Conservation (phyloP, 2,888 invertebrate genomes). For the Podabrus alpinus region DNA sequence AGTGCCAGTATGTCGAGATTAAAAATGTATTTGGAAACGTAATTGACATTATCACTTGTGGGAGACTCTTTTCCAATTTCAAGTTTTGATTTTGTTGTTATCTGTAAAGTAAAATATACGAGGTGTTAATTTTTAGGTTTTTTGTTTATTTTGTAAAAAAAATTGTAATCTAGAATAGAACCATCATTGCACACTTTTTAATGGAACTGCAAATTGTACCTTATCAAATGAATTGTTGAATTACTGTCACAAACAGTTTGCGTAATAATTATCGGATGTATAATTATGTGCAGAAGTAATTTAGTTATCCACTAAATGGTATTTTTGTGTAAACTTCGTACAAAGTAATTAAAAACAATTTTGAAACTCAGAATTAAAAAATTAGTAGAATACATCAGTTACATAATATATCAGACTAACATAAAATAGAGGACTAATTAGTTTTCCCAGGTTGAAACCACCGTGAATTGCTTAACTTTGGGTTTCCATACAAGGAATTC, state of each 20-base stretch:
- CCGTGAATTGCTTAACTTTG: no score
- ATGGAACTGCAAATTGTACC: not conserved
- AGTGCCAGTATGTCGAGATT: not conserved
- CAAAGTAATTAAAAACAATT: not conserved
- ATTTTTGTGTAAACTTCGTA: not conserved
- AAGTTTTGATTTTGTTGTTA: not conserved
- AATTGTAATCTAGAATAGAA: not conserved
- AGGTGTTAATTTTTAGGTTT: not conserved
- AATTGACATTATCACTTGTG: not conserved
- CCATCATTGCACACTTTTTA: not conserved
- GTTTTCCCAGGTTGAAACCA: no score
- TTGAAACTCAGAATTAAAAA: not conserved
- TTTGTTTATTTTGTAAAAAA: not conserved
- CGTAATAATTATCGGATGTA: not conserved
- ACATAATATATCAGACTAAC: no score
- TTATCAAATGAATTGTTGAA: not conserved
- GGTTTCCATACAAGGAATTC: no score
- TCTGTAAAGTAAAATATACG: not conserved
- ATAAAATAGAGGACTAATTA: no score
- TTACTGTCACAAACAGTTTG: not conserved
- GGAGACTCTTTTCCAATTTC: not conserved
- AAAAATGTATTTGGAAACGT: not conserved
- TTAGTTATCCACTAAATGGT: not conserved
- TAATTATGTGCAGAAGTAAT: not conserved
- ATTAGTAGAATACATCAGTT: no score